These are phyloP conservation scores for Dreissena rostriformis DNA, from an alignment of 1,140 invertebrate genomes.

Conservation along the genomic window DNA sequence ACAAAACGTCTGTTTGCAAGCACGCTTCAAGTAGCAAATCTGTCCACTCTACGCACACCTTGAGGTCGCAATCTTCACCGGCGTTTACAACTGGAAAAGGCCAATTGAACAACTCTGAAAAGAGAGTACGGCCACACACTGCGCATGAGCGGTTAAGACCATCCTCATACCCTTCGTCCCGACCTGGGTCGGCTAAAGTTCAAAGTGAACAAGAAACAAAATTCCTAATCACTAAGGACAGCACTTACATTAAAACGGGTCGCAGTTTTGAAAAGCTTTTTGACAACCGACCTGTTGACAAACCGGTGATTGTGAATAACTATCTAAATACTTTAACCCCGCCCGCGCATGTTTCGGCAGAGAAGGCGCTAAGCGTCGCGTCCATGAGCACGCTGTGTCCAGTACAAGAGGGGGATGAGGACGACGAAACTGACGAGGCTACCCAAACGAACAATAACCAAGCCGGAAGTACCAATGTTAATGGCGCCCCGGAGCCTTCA, in stretches of 20 bases:
- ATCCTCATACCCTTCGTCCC: not conserved
- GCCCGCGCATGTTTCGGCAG: not conserved
- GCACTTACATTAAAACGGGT: conserved; percentile 48
- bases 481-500: not conserved
- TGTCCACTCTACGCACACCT: not conserved
- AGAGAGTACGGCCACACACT: conserved; percentile 38
- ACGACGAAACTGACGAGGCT: conserved; percentile 24
- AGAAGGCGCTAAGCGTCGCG: conserved; percentile 31
- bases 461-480: not conserved
- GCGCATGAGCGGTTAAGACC: conserved; percentile 32
- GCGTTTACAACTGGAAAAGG: conserved; percentile 1
- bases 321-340: conserved; percentile 14
- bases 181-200: conserved; percentile 36
- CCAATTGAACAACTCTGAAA: not conserved
- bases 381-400: conserved; percentile 43
- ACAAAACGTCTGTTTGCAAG: conserved; percentile 41
- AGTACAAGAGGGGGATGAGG: conserved; percentile 44
- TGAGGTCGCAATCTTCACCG: conserved; percentile 38
- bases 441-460: not conserved
- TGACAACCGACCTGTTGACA: conserved; percentile 39
- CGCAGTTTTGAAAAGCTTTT: conserved; percentile 48
- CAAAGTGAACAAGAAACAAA: not conserved
- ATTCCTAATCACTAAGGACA: conserved; percentile 55
- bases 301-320: conserved; percentile 49
- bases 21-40: not conserved